Percentiles rank a stretch among this genome's conserved stretches.
phyloP scores from a whole-genome alignment of 2,888 invertebrate genomes.

The Drosophila crucigera region DNA sequence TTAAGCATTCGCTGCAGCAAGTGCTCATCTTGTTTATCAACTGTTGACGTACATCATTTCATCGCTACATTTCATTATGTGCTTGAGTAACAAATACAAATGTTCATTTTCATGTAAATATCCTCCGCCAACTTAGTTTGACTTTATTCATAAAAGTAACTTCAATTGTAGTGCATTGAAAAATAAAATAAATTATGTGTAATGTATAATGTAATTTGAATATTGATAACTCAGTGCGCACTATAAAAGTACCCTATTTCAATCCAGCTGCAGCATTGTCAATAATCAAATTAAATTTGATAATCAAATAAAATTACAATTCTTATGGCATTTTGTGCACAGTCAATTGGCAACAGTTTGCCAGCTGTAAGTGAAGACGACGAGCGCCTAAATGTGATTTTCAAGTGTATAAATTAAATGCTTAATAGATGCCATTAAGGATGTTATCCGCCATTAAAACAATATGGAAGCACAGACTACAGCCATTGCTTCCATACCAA shows the following conservation, averaged over 20 bases:
- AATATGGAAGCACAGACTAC: conserved; percentile 65
- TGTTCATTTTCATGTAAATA: background rate
- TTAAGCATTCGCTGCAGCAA: no score
- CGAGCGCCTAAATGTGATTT: conserved; percentile 63
- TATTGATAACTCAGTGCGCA: conserved; percentile 29
- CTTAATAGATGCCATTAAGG: conserved; percentile 77
- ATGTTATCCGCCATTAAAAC: conserved; percentile 76
- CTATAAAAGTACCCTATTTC: conserved; percentile 9
- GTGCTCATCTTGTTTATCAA: conserved; percentile 1
- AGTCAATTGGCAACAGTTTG: conserved; percentile 33
- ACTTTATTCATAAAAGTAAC: background rate
- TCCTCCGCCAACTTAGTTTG: background rate
- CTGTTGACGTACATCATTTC: conserved; percentile 28
- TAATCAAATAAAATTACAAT: conserved; percentile 41
- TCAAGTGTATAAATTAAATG: conserved; percentile 78
- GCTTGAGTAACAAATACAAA: conserved; percentile 31
- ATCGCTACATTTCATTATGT: conserved; percentile 43
- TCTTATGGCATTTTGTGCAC: conserved; percentile 10
- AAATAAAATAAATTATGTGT: background rate
- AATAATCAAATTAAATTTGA: conserved; percentile 41
- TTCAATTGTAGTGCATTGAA: conserved; percentile 4
- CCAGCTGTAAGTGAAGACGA: conserved; percentile 18
- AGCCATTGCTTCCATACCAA: conserved; percentile 17
- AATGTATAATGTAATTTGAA: conserved; percentile 34
- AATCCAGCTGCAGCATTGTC: conserved; percentile 13